Base-by-base conservation (phyloP, 2,888 invertebrate species). In the Diarsia dahlii region DNA sequence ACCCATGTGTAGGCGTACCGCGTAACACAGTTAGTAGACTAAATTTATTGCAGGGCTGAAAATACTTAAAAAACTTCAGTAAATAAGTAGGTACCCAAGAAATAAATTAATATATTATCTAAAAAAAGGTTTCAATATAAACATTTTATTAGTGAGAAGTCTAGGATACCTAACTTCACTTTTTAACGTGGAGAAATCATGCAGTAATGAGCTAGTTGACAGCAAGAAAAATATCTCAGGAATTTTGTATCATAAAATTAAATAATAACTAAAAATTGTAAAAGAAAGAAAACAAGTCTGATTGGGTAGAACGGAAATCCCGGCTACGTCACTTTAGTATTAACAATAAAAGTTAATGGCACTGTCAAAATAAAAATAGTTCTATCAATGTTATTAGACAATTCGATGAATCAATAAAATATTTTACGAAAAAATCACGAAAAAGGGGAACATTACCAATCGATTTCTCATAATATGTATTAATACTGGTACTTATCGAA, bases 1-100 rank as follows among this genome's bases (percentile, higher is more conserved):
- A 39, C 8, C 39, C 50, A 23, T 50, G 50, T 71, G 62, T 71
- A 50, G 70, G 18, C 50, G 65, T 71, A 23, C 23, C 18, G 18
- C 50, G 65, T 71, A 23, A 39, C 18, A 13, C 9, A 23, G 23
- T 23, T 23, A 39, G 13, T 39, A 65, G 20, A 45, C 12, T 8
- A n/a, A 70, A 48, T 71, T 28, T 28, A 48, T 71, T 34, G 48
- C 34, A 2, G 12, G 18, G 56, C 23, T 23, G 23, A 13, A 56
- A 23, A 56, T 23, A 23, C 23, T 13, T 15, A 56, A 15, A 56
- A 15, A 15, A 23, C 23, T 23, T 56, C 15, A 56, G 23, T 13
- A 56, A 56, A 56, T 56, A 56, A 6, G 15, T 23, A 28, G 28
- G 28, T 28, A 2, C 28, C 28, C n/a, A n/a, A n/a, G n/a, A n/a